phyloP scores from a whole-genome alignment of 1,140 invertebrate genomes.

The Colletes latitarsis region DNA sequence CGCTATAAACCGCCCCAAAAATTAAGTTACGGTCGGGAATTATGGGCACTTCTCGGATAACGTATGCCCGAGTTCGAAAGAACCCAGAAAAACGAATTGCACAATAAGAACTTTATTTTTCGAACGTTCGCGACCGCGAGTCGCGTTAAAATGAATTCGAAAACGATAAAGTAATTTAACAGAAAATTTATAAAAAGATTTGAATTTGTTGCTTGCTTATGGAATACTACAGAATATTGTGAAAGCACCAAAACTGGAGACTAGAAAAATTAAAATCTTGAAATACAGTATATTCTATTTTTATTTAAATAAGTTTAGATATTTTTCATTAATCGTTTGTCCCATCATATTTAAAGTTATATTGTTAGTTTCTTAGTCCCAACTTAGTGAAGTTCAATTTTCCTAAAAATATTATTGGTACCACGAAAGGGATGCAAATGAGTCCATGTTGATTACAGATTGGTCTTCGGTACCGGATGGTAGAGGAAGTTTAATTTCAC shows the following conservation, averaged over 20 bases:
- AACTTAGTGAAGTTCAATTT: too few relatives aligned
- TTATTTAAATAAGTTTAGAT: too few relatives aligned
- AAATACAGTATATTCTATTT: too few relatives aligned
- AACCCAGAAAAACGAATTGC: background rate
- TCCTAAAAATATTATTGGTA: background rate
- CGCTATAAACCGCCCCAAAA: conserved; percentile 35
- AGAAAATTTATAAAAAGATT: background rate
- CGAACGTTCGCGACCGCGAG: too few relatives aligned
- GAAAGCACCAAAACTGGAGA: background rate
- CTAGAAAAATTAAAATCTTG: too few relatives aligned
- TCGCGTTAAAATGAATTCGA: background rate
- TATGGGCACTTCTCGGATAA: conserved; percentile 36
- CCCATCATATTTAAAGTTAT: too few relatives aligned
- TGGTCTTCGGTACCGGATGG: background rate
- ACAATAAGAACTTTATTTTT: background rate
- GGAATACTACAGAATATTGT: background rate
- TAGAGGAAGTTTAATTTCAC: background rate
- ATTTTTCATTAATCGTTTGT: too few relatives aligned
- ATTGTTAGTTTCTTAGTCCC: too few relatives aligned
- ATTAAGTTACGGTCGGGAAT: conserved; percentile 49
- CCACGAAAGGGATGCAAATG: background rate
- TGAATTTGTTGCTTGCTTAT: background rate
- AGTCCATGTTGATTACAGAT: background rate
- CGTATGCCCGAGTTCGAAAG: background rate
- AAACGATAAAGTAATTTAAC: background rate